These are phyloP conservation scores for Lepus townsendii DNA, from an alignment of 2,797 vertebrate genomes.

Conservation along the genomic window DNA sequence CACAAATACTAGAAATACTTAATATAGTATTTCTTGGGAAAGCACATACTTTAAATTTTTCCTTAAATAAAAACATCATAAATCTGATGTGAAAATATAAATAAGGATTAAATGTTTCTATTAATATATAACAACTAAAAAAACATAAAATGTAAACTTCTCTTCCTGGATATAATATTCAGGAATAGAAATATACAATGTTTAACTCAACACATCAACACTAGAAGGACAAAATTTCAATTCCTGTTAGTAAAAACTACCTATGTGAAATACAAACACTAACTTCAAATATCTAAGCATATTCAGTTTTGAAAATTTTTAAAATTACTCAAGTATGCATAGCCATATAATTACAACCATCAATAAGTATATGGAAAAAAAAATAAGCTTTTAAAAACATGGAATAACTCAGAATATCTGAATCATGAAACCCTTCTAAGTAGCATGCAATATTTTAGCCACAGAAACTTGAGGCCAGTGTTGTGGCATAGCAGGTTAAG, in stretches of 20 bases:
- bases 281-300: not conserved
- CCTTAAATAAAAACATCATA: conserved; percentile 55
- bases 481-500: too few species aligned
- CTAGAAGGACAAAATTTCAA: not conserved
- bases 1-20: not conserved
- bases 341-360: not conserved
- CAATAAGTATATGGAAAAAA: not conserved
- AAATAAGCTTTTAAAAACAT: not conserved
- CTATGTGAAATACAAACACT: not conserved
- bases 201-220: not conserved
- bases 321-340: not conserved
- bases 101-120: not conserved
- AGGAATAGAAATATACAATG: not conserved
- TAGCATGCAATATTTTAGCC: not conserved
- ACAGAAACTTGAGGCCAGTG: not conserved
- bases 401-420: not conserved
- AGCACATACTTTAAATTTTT: conserved; percentile 42
- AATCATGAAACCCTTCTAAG: not conserved
- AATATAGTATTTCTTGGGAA: not conserved
- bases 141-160: not conserved
- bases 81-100: conserved; percentile 55
- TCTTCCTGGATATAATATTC: not conserved
- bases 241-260: not conserved
- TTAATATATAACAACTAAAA: conserved; percentile 2
- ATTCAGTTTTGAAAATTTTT: not conserved